Base-by-base conservation (phyloP, 2,797 vertebrate species). In the Rhabdomys pumilio region DNA sequence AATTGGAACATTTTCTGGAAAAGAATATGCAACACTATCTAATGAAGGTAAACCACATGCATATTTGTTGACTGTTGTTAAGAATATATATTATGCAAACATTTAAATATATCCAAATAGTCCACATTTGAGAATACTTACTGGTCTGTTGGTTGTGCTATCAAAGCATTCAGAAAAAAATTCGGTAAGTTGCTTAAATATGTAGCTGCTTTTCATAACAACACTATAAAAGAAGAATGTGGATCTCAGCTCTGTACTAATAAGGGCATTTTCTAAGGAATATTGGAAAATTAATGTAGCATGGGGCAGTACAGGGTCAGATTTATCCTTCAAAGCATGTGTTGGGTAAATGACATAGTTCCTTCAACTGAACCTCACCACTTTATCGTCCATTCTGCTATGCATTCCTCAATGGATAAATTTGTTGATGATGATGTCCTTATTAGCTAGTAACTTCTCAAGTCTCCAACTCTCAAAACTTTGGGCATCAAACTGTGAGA, bases 71-170 rank as follows among this genome's bases (percentile, higher is more conserved):
- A 73, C 0, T 89, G 26, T 73, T 96, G 81, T 38, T 24, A 75
- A 22, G 59, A 79, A 95, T 75, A 77, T 79, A 77, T 75, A 67
- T 34, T 95, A 34, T 67, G 9, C 53, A 83, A 13, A 47, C 31
- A 80, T n/a, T 55, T 55, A 17, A 55, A 80, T 55, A n/a, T 13
- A 55, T 34, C 50, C 19, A 93, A 87, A 79, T 90, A 86, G 26
- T 47, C 63, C 50, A 82, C 34, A 15, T 73, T 73, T 87, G 29
- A 92, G 47, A 87, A 82, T 77, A 87, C 87, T 92, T 79, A 80
- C 41, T 63, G 14, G 61, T 72, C 19, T 26, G 86, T 50, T 95
- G 17, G 61, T 96, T 73, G 20, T 84, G 87, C 72, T 82, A 81
- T 29, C 97, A 91, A 61, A 89, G 72, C 63, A 41, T 82, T 4